phyloP scores from a whole-genome alignment of 2,113 vertebrate species.

The Raphicerus campestris region DNA sequence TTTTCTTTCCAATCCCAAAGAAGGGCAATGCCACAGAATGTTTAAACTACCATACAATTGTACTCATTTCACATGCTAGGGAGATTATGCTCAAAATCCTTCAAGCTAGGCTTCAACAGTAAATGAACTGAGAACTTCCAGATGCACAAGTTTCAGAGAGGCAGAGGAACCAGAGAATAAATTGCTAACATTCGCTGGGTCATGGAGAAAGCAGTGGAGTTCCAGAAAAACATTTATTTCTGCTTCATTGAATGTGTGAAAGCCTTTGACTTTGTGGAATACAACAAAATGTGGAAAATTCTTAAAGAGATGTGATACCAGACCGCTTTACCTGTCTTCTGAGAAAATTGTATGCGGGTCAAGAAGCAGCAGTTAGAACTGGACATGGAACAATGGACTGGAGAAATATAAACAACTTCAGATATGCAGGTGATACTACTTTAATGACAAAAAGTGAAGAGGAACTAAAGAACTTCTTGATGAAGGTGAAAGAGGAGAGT shows the following conservation, averaged over 20 bases:
- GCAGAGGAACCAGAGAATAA: neutral
- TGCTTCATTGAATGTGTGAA: neutral
- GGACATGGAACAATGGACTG: neutral
- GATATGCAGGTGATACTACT: neutral
- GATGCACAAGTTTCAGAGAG: neutral
- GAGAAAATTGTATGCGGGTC: neutral
- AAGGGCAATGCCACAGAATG: neutral
- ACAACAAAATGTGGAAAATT: neutral
- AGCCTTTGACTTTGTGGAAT: neutral
- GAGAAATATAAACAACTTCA: neutral
- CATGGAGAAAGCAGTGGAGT: neutral
- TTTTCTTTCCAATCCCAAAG: neutral
- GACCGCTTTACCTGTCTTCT: neutral
- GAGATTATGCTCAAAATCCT: neutral
- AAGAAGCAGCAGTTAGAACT: neutral
- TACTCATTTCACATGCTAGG: neutral
- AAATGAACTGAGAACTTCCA: neutral
- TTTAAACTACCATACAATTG: neutral
- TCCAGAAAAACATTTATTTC: neutral
- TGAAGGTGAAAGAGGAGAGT: neutral
- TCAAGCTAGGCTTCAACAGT: neutral
- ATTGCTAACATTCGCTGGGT: neutral
- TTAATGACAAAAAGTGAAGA: neutral
- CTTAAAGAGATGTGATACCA: neutral
- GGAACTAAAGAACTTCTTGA: neutral